Conservation (phyloP, 1,140 invertebrate genomes). For the Drosophila bocki region DNA sequence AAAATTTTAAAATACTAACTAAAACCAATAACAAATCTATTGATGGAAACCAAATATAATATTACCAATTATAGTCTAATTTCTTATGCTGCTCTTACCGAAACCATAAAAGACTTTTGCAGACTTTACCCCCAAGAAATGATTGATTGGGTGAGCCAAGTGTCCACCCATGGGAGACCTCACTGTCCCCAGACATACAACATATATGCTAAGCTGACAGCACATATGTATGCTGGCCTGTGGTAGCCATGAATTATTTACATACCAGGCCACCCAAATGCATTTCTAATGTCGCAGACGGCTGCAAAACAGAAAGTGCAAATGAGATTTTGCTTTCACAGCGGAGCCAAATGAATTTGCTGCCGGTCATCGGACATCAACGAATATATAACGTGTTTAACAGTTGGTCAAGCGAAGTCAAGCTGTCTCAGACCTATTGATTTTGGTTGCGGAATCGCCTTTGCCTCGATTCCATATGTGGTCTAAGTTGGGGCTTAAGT, state of each 20-base stretch:
- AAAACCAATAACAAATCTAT: too few relatives aligned
- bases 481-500: slow-evolving; percentile 42
- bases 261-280: slow-evolving; percentile 65
- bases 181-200: slow-evolving; percentile 23
- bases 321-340: slow-evolving; percentile 61
- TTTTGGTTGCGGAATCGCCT: slow-evolving; percentile 29
- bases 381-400: slow-evolving; percentile 13
- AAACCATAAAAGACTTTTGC: not conserved
- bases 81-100: not conserved
- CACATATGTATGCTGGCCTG: slow-evolving; percentile 36
- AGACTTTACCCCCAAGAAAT: not conserved
- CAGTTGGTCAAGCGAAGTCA: slow-evolving; percentile 27
- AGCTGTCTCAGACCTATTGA: slow-evolving; percentile 45
- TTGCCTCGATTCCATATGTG: slow-evolving; percentile 21
- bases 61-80: not conserved
- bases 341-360: slow-evolving; percentile 57
- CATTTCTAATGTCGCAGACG: slow-evolving; percentile 65
- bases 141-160: slow-evolving; percentile 21
- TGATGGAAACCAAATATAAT: not conserved
- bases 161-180: slow-evolving; percentile 3
- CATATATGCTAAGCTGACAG: slow-evolving; percentile 31
- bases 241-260: slow-evolving; percentile 74
- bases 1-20: not conserved
- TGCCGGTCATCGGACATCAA: slow-evolving; percentile 21
- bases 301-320: slow-evolving; percentile 58